Conservation (phyloP, 2,113 vertebrate species). For the Pseudorhombus dupliciocellatus region DNA sequence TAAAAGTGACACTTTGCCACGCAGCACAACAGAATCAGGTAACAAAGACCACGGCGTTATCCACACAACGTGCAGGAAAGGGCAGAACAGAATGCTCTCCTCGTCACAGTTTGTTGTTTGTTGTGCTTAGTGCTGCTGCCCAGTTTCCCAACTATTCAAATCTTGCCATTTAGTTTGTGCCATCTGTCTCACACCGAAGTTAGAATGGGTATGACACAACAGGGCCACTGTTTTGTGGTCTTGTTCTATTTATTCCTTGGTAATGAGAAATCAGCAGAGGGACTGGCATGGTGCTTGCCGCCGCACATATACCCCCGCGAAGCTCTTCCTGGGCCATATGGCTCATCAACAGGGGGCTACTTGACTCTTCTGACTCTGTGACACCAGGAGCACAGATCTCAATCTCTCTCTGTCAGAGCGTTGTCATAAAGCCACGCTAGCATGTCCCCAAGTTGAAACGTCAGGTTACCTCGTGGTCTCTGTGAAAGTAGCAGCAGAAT, state of each 20-base stretch:
- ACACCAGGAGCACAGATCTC: constrained; percentile 59
- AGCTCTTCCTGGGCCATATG: constrained; percentile 79
- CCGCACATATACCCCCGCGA: constrained; percentile 68
- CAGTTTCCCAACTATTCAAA: constrained; percentile 66
- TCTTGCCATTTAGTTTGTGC: constrained; percentile 75
- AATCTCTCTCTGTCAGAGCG: constrained; percentile 56
- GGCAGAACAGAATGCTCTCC: constrained; percentile 25
- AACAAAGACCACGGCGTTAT: constrained; percentile 24
- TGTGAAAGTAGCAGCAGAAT: background rate
- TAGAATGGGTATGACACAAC: constrained; percentile 74
- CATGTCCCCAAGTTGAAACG: constrained; percentile 21
- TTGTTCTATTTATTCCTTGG: constrained; percentile 82
- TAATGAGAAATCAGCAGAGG: constrained; percentile 81
- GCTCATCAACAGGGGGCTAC: constrained; percentile 65
- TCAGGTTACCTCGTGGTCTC: background rate
- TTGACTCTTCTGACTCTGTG: constrained; percentile 69
- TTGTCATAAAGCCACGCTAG: constrained; percentile 22
- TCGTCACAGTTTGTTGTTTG: constrained; percentile 60
- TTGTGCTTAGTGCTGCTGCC: constrained; percentile 55
- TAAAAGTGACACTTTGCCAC: constrained; percentile 52
- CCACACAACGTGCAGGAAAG: constrained; percentile 31
- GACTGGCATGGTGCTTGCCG: constrained; percentile 67
- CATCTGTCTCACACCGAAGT: constrained; percentile 80
- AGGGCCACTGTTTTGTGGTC: constrained; percentile 75
- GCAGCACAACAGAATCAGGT: constrained; percentile 31